Evolutionary conservation across 2,113 vertebrate genomes (phyloP).

Genomic region (Puffinus mauretanicus): DNA sequence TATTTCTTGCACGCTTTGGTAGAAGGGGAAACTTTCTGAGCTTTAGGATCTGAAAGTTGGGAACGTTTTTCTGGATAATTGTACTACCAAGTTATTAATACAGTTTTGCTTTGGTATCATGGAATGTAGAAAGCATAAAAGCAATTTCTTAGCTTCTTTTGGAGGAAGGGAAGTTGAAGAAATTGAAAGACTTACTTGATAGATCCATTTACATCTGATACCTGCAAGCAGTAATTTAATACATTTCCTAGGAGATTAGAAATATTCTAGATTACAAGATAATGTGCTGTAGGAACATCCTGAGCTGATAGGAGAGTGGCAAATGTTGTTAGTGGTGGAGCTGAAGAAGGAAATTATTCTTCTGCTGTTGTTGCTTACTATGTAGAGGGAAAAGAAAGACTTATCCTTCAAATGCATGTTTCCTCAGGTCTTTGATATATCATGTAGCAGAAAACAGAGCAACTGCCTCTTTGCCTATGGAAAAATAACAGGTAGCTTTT

Average conservation of each 20-base stretch:
- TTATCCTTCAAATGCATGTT: not conserved
- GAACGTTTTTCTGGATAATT: not conserved
- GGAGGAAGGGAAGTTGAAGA: not conserved
- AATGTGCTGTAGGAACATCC: not conserved
- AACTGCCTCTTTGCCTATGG: not conserved
- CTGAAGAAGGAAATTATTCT: not conserved
- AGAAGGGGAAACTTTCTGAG: not conserved
- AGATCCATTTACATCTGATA: slow-evolving; percentile 33
- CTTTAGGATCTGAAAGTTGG: not conserved
- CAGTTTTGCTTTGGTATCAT: not conserved
- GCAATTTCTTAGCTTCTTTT: not conserved
- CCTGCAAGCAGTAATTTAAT: slow-evolving; percentile 16
- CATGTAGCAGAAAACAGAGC: not conserved
- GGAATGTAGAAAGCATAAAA: not conserved
- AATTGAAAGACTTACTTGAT: not conserved
- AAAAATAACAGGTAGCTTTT: not conserved
- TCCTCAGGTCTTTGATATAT: not conserved
- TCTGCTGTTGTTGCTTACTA: not conserved
- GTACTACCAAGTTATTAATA: not conserved
- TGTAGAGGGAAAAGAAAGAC: not conserved
- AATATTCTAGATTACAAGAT: slow-evolving; percentile 63
- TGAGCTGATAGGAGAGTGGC: not conserved
- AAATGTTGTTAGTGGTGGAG: not conserved
- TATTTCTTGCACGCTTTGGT: not conserved
- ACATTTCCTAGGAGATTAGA: not conserved